phyloP scores from a whole-genome alignment of 92 coral and sea anemone species.

The Nematostella vectensis region DNA sequence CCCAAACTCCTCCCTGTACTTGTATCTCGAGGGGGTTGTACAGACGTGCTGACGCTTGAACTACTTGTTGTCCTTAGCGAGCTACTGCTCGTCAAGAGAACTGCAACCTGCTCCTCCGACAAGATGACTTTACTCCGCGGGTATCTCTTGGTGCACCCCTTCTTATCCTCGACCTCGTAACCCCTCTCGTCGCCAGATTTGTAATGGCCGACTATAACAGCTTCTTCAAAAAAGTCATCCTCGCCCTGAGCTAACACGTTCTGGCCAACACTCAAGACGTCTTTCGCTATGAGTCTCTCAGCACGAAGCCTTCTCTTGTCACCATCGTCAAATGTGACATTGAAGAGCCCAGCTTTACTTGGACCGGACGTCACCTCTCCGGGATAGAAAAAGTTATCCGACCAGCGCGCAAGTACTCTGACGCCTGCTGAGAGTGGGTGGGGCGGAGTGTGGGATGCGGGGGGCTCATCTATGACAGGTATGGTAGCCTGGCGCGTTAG shows the following conservation, averaged over 20 bases:
- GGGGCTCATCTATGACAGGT: slow-evolving; percentile 18
- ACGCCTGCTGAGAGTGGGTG: slow-evolving; percentile 39
- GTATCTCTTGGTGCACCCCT: slow-evolving; percentile 38
- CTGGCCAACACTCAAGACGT: slow-evolving; percentile 68
- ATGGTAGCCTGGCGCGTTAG: slow-evolving; percentile 17
- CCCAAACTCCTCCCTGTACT: slow-evolving; percentile 30
- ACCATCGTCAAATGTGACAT: slow-evolving; percentile 82
- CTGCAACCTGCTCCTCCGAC: slow-evolving; percentile 63
- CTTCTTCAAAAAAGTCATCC: slow-evolving; percentile 65
- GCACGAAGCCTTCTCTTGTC: slow-evolving; percentile 56
- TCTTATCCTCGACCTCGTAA: slow-evolving; percentile 58
- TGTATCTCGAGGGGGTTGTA: slow-evolving; percentile 7
- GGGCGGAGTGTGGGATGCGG: slow-evolving; percentile 12
- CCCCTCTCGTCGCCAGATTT: slow-evolving; percentile 47
- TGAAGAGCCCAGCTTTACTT: slow-evolving; percentile 33
- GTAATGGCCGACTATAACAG: slow-evolving; percentile 70
- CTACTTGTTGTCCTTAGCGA: slow-evolving; percentile 25
- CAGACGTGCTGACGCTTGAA: slow-evolving; percentile 27
- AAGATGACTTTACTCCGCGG: slow-evolving; percentile 53
- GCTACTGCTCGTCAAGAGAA: slow-evolving; percentile 41
- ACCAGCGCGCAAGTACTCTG: slow-evolving; percentile 89
- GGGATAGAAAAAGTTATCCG: slow-evolving; percentile 77
- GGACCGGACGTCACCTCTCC: slow-evolving; percentile 50
- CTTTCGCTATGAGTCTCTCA: slow-evolving; percentile 50
- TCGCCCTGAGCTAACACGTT: slow-evolving; percentile 72